Conservation (phyloP, 2,797 vertebrate species). For the Artibeus jamaicensis region DNA sequence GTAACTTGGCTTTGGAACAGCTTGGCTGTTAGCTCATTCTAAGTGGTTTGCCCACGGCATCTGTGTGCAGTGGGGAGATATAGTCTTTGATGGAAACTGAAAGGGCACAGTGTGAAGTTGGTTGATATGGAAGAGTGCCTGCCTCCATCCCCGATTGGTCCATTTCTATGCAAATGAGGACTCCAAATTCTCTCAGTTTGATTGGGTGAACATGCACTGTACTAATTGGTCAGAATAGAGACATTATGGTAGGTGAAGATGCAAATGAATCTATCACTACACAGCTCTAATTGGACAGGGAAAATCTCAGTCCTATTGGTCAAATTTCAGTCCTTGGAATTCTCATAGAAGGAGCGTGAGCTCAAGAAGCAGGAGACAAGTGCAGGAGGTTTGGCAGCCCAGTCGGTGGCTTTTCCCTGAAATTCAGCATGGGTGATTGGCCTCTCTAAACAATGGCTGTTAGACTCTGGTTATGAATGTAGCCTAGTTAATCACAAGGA, state of each 20-base stretch:
- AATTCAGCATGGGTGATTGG: not conserved
- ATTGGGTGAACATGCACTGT: not conserved
- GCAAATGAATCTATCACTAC: not conserved
- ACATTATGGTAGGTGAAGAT: not conserved
- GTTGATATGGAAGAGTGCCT: not conserved
- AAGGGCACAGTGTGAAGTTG: not conserved
- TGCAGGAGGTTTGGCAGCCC: not conserved
- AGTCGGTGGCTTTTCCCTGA: not conserved
- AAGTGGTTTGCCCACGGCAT: no score
- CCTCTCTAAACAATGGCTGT: not conserved
- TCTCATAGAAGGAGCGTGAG: not conserved
- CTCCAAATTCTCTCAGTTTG: not conserved
- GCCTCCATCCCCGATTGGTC: not conserved
- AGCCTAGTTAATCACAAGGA: not conserved
- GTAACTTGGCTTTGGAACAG: not conserved
- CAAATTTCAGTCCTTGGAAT: not conserved
- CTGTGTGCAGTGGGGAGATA: not conserved
- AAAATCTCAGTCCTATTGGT: not conserved
- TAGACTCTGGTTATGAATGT: not conserved
- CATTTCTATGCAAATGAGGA: not conserved
- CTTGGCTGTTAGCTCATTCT: not conserved
- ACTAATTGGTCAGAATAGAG: not conserved
- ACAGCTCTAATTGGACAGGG: not conserved
- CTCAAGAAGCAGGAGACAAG: not conserved
- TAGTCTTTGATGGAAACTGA: not conserved